Evolutionary conservation across 2,888 invertebrate genomes (phyloP).

Genomic region (Sinhomidia bicolor): DNA sequence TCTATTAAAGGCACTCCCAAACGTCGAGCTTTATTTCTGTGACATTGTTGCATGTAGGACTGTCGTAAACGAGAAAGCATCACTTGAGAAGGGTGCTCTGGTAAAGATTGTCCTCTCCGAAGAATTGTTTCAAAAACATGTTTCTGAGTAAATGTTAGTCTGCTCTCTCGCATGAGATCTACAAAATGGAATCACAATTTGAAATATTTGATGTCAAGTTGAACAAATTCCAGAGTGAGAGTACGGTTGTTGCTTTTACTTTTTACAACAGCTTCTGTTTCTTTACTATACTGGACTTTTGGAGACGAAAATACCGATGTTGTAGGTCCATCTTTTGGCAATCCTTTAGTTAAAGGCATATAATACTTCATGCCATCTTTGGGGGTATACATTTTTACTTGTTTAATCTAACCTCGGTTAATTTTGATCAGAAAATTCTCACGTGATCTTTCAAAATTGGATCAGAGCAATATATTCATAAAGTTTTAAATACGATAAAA

Average conservation of each 20-base stretch:
- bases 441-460: too few species aligned
- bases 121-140: constrained; percentile 75
- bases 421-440: too few species aligned
- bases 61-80: constrained; percentile 25
- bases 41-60: constrained; percentile 55
- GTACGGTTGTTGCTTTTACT: constrained; percentile 47
- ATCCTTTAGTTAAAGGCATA: constrained; percentile 70
- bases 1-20: constrained; percentile 61
- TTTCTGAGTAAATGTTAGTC: constrained; percentile 75
- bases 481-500: too few species aligned
- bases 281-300: constrained; percentile 66
- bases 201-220: not conserved
- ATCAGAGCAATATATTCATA: too few species aligned
- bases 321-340: constrained; percentile 63
- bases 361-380: constrained; percentile 49
- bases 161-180: constrained; percentile 76
- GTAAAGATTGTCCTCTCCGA: constrained; percentile 72
- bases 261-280: constrained; percentile 75
- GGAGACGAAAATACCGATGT: constrained; percentile 68
- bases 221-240: not conserved
- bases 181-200: not conserved
- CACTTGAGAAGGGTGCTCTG: constrained; percentile 56
- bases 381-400: constrained; percentile 26
- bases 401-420: not conserved
- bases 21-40: constrained; percentile 66